Base-by-base conservation (phyloP, 2,797 vertebrate species). In the Coregonus suidteri region DNA sequence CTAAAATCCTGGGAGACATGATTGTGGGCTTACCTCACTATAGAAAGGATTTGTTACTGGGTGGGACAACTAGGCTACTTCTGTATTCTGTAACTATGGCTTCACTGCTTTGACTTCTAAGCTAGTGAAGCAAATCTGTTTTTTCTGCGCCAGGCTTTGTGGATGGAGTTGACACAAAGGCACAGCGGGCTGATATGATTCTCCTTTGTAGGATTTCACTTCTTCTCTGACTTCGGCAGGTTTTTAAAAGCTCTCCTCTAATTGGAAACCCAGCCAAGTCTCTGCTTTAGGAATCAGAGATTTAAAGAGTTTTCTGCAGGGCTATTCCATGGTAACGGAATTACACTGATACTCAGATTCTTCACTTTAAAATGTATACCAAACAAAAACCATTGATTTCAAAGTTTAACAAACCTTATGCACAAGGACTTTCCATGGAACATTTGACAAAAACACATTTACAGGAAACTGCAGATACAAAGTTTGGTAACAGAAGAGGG, bases 181-280 rank as follows among this genome's bases (percentile, higher is more conserved):
- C 37, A n/a, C 35, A 47, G 35, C 18, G 6, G 68, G 37, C 47
- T 52, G 41, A 53, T 14, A 25, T 6, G 1, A 13, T 71, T 71
- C 25, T 51, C 34, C 47, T 51, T 52, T 62, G 64, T 66, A 52
- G 73, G 66, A 59, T 34, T 41, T 72, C 74, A 70, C 20, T 41
- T 72, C 71, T 83, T 34, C 75, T 13, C 52, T 53, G 73, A 68
- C 75, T 71, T 25, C 25, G 25, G 69, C 69, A 4, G 68, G 37
- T 77, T 79, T 68, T 52, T 18, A 31, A 53, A 71, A 25, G 31
- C 54, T 18, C 2, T 25, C 56, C 59, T 51, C 37, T 68, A 20
- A 77, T 79, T 75, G 67, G 71, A 81, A 75, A 59, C 54, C 5
- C 52, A 6, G 71, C 70, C 14, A 71, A 69, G 64, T 5, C 52